Base-by-base conservation (phyloP, 2,888 invertebrate species). In the Micoletzkya japonica region DNA sequence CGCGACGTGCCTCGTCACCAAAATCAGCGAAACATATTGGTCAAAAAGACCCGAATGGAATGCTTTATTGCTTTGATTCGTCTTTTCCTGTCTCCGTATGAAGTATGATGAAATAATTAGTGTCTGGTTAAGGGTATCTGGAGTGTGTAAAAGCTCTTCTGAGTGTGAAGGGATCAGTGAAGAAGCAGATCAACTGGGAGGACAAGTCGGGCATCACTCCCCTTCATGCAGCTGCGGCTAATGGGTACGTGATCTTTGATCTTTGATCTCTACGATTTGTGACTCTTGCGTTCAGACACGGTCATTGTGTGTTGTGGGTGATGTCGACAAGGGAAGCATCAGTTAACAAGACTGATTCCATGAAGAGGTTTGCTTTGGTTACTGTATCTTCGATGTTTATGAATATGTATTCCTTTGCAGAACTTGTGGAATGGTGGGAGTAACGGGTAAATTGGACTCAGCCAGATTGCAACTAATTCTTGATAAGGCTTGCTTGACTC, bases 141-240 rank as follows among this genome's bases (percentile, higher is more conserved):
- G 68, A 68, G 49, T 68, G 68, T 30, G 68, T 58, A 24, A 39
- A 58, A 34, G 37, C 32, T 7, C 32, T 68, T 20, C 1, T 49
- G 24, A 17, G 6, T 14, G 10, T 30, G 10, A 6, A 10, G 6
- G 7, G 28, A 36, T 59, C 37, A 14, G 17, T 10, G 7, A 58
- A 57, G 44, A 39, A 44, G 34, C 57, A 58, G 26, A 17, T 68
- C 30, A 24, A 32, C 26, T 68, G 68, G 68, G 56, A 34, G 4
- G 68, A 68, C 24, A 36, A 68, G 6, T 20, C 24, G 28, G 68
- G 44, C 14, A 26, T 37, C n/a, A 39, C 68, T 3, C 68, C 68
- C 39, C 34, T 68, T 24, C 68, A 68, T 68, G 39, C 58, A 0
- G 68, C 68, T 44, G 68, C 68, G 2, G 68, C 68, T 26, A 58